phyloP scores from a whole-genome alignment of 2,888 invertebrate species.

The Nomada goodeniana region DNA sequence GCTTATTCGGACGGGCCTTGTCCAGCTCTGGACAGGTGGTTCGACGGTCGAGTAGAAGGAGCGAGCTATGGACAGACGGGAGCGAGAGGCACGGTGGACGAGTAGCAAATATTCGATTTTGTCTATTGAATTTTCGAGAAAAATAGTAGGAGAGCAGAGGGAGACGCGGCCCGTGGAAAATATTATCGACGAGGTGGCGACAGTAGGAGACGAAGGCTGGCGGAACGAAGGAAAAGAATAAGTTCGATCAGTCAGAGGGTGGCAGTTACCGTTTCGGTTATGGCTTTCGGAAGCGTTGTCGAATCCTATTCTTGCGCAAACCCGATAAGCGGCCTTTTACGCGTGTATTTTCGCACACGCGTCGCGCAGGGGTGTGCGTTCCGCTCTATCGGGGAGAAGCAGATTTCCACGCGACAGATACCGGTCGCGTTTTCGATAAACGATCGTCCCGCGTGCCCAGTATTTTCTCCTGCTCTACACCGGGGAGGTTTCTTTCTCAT shows the following conservation, averaged over 20 bases:
- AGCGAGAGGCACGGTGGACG: constrained; percentile 37
- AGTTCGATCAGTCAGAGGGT: constrained; percentile 83
- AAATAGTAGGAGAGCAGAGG: constrained; percentile 71
- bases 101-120: constrained; percentile 79
- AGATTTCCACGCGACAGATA: constrained; percentile 50
- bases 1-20: too few relatives aligned
- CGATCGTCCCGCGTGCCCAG: constrained; percentile 39
- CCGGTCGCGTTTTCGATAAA: constrained; percentile 41
- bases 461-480: constrained; percentile 17
- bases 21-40: not conserved
- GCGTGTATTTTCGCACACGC: constrained; percentile 77
- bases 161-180: constrained; percentile 42
- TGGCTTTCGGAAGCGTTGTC: constrained; percentile 84
- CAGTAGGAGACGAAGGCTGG: constrained; percentile 34
- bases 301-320: constrained; percentile 85
- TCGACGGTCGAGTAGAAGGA: too few relatives aligned
- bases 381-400: constrained; percentile 43
- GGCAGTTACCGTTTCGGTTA: constrained; percentile 85
- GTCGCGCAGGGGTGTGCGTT: constrained; percentile 48
- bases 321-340: constrained; percentile 83
- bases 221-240: constrained; percentile 78
- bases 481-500: constrained; percentile 29
- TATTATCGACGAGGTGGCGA: constrained; percentile 74
- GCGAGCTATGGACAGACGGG: constrained; percentile 1
- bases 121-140: constrained; percentile 83